A percentile compares a stretch with the other conserved stretches of the same genome.
phyloP scores from a whole-genome alignment of 2,888 invertebrate species.

The Sinodicranocentrus sp. region DNA sequence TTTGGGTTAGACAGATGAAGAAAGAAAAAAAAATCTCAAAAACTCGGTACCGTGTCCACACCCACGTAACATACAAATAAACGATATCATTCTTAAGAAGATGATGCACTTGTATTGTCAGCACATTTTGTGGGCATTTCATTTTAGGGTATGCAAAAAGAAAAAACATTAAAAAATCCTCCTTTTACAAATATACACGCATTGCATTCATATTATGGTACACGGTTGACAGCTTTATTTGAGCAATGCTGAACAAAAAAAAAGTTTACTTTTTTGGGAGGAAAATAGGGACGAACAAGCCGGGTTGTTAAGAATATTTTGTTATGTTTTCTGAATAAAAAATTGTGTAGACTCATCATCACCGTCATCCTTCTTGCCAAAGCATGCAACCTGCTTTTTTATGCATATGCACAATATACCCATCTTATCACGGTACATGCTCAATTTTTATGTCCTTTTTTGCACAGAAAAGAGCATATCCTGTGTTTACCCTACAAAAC shows the following conservation, averaged over 20 bases:
- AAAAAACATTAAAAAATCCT: neutral
- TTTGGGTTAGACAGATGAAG: no score
- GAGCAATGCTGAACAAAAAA: neutral
- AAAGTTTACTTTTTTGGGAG: neutral
- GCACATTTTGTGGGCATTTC: no score
- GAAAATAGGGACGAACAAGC: no score
- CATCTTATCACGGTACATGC: neutral
- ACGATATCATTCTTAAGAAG: no score
- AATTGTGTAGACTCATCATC: neutral
- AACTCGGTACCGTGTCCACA: no score
- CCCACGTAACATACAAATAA: no score
- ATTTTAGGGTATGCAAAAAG: neutral
- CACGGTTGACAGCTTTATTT: neutral
- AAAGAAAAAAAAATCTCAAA: no score
- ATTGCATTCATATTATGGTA: no score
- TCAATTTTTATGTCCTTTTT: neutral
- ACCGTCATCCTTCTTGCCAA: neutral
- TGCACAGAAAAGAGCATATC: constrained; percentile 26
- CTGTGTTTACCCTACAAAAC: constrained; percentile 64
- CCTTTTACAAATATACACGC: no score
- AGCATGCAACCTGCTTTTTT: neutral
- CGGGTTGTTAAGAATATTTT: neutral
- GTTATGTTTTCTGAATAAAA: constrained; percentile 26
- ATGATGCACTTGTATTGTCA: no score
- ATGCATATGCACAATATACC: neutral